Percentiles rank a stretch among this genome's conserved stretches.
phyloP scores from a whole-genome alignment of 1,140 invertebrate species.

The Bombus fervidus region DNA sequence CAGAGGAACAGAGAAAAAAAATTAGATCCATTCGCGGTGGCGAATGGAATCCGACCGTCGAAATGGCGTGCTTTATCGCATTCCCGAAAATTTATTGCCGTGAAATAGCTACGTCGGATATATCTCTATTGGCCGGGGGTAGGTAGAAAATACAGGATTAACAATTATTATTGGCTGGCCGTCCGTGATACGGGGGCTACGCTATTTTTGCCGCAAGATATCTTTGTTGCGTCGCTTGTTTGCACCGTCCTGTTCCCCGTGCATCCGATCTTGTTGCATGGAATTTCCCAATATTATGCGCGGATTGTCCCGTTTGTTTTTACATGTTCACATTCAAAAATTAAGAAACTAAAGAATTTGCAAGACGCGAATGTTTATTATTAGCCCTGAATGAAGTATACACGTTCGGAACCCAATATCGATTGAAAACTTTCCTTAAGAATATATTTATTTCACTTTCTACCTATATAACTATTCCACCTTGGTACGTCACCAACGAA shows the following conservation, averaged over 20 bases:
- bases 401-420: too few relatives aligned
- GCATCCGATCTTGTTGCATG: neutral
- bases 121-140: conserved; percentile 39
- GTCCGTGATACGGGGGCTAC: neutral
- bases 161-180: conserved; percentile 53
- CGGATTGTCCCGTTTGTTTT: neutral
- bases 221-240: neutral
- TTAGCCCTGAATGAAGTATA: too few relatives aligned
- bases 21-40: conserved; percentile 57
- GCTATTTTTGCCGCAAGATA: conserved; percentile 4
- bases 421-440: too few relatives aligned
- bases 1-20: conserved; percentile 39
- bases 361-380: too few relatives aligned
- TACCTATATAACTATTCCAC: too few relatives aligned
- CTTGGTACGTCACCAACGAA: too few relatives aligned
- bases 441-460: too few relatives aligned
- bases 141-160: conserved; percentile 50
- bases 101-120: conserved; percentile 50
- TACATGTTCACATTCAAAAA: too few relatives aligned
- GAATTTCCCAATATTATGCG: neutral
- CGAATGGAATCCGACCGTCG: conserved; percentile 51
- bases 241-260: neutral
- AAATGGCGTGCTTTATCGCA: conserved; percentile 66
- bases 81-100: conserved; percentile 64
- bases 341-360: too few relatives aligned